Evolutionary conservation across 1,140 invertebrate species (phyloP).

Genomic region (Drosophila funebris): DNA sequence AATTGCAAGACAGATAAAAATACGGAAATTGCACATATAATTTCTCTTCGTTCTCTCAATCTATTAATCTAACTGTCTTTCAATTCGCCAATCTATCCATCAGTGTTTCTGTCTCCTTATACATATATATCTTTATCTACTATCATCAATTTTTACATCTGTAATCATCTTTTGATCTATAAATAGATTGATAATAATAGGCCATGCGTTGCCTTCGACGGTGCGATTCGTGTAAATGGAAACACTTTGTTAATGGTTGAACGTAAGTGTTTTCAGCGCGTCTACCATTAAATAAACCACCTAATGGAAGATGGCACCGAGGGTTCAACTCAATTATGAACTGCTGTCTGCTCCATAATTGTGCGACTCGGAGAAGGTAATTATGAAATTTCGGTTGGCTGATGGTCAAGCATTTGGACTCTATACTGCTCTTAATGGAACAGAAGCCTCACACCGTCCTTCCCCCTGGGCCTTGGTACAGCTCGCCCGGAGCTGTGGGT

Average conservation of each 20-base stretch:
- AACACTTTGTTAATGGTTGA: constrained; percentile 29
- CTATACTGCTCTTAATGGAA: constrained; percentile 14
- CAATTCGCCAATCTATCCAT: neutral
- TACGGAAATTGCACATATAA: neutral
- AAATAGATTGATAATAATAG: neutral
- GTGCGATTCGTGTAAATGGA: constrained; percentile 9
- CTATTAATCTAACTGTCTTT: too few relatives aligned
- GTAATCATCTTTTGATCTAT: neutral
- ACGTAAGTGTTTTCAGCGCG: constrained; percentile 29
- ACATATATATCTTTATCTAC: neutral
- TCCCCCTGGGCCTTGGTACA: neutral
- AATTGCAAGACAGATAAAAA: neutral
- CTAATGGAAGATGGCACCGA: constrained; percentile 42
- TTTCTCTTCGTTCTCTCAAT: neutral
- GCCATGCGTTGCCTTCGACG: neutral
- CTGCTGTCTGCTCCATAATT: constrained; percentile 14
- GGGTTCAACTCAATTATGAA: constrained; percentile 40
- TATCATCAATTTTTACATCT: neutral
- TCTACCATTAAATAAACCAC: constrained; percentile 40
- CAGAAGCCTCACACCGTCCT: neutral
- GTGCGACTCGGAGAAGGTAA: constrained; percentile 28
- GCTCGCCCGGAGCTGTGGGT: constrained; percentile 25
- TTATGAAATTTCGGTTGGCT: constrained; percentile 40
- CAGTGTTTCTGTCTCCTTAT: too few relatives aligned
- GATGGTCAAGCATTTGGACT: constrained; percentile 24